Evolutionary conservation across 2,888 invertebrate genomes (phyloP), one percentile per base, ranked within the genome.

Genomic region (Drosophila merina): DNA sequence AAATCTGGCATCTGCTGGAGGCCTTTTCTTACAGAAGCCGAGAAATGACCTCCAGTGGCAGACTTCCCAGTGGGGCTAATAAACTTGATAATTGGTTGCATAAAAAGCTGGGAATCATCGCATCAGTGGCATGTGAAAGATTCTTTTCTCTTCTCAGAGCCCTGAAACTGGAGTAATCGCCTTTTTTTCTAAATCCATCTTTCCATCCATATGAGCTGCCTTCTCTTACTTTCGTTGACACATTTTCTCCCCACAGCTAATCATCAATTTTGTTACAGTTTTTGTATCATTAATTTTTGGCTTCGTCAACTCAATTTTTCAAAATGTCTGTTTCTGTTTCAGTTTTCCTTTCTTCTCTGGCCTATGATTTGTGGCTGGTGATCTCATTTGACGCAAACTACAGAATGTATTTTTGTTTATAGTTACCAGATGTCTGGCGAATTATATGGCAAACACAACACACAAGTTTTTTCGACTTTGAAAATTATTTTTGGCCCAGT

Each of bases 171-270:
- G 72, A 67, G 62, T 70, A 85, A 85, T 87, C 87, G 73, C 67
- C 64, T 79, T 81, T 44, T 31, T 28, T 42, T 38, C 38, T 52
- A 4, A 38, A n/a, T 38, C 38, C 5, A 38, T 44, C 42, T 28
- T 42, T 49, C 14, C 2, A 38, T 8, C 30, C 66, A 56, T 56
- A 62, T 63, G 45, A 57, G 49, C 30, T 63, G 55, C 57, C 49
- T 57, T 62, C 58, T 60, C 12, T 78, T 75, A 85, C 86, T 87
- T 83, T 83, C 88, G 74, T 77, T 87, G 88, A 77, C 88, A 87
- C 79, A 82, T 79, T 75, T 83, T 58, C 48, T 45, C 49, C 20
- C 25, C 40, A 33, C 44, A 49, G 66, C 70, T 76, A 77, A 84
- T 84, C 85, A 70, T 55, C 30, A 38, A 63, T 60, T 62, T 66